These are phyloP conservation scores for Drosophila tropicalis DNA, from an alignment of 1,140 invertebrate species.

Conservation along the genomic window DNA sequence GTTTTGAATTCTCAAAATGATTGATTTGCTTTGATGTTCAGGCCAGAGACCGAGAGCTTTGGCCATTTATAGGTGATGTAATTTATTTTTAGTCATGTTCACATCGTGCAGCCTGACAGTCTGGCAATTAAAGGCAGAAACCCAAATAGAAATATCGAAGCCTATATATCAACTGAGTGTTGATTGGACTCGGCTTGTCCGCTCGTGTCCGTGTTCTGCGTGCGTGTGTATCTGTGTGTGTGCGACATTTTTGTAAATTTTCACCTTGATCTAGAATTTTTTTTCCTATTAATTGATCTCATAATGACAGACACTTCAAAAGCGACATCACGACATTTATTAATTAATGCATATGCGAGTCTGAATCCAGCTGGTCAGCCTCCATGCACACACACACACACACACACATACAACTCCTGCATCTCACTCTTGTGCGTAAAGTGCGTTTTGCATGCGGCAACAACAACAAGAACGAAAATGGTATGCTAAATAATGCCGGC, in stretches of 20 bases:
- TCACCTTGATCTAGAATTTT: conserved; percentile 82
- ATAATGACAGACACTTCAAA: conserved; percentile 82
- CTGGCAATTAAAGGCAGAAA: conserved; percentile 37
- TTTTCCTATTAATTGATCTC: conserved; percentile 83
- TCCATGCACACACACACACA: conserved; percentile 38
- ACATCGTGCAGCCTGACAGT: conserved; percentile 54
- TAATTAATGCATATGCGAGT: conserved; percentile 71
- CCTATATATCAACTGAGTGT: conserved; percentile 35
- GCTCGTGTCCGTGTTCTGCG: conserved; percentile 26
- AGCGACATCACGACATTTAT: conserved; percentile 82
- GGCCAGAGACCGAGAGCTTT: background rate
- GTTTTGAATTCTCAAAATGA: conserved; percentile 9
- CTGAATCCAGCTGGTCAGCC: conserved; percentile 35
- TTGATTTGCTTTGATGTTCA: conserved; percentile 38
- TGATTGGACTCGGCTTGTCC: conserved; percentile 45
- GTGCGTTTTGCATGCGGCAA: conserved; percentile 61
- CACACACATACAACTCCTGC: too few relatives aligned
- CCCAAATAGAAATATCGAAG: conserved; percentile 38
- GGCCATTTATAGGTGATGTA: conserved; percentile 47
- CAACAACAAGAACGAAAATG: conserved; percentile 36
- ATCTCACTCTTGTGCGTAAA: conserved; percentile 49
- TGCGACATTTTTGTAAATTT: conserved; percentile 77
- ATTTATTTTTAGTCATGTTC: conserved; percentile 53
- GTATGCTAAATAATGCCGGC: conserved; percentile 70
- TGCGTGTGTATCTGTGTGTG: conserved; percentile 23